Evolutionary conservation across 2,113 vertebrate species (phyloP), one percentile per base, ranked within the genome.

Genomic region (Gobio gobio): DNA sequence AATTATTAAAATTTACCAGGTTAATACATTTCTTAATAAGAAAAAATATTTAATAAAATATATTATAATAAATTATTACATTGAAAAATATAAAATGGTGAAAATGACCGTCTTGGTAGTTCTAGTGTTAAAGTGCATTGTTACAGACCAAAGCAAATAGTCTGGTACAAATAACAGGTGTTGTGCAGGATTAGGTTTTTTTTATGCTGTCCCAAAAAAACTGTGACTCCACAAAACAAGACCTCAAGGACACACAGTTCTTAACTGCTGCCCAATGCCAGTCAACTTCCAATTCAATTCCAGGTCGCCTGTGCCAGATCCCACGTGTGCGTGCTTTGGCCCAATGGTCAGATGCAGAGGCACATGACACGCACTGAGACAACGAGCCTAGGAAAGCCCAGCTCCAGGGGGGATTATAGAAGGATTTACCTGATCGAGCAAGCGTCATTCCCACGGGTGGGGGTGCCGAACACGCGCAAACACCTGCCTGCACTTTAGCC

Each of bases 401-500:
- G 40, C 51, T 73, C 10, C 3, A 20, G 54, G 36, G 58, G 40
- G 64, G 86, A 86, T 90, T 89, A 90, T 10, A 58, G 40, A 59
- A 4, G 13, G 84, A 90, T 89, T 88, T 84, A 85, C 86, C 82
- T 85, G 56, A 87, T 85, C 29, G 59, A 45, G 10, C 70, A 68
- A 40, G 24, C 16, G 61, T 85, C 88, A 88, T 51, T 64, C 76
- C 74, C 64, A 85, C 22, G 82, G 68, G 79, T 61, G 86, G 59
- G 58, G 83, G 70, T n/a, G 63, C 14, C 66, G 33, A 36, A 81
- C 10, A 72, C 82, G 26, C 68, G 40, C 59, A n/a, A 43, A 43
- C 83, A 87, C 85, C 61, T 87, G 83, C 83, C 90, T 89, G 70
- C 51, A 58, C 76, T 89, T 84, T 64, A 83, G 72, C 85, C 83